Evolutionary conservation across 2,888 invertebrate genomes (phyloP).

Genomic region (Cheilosia impressa): DNA sequence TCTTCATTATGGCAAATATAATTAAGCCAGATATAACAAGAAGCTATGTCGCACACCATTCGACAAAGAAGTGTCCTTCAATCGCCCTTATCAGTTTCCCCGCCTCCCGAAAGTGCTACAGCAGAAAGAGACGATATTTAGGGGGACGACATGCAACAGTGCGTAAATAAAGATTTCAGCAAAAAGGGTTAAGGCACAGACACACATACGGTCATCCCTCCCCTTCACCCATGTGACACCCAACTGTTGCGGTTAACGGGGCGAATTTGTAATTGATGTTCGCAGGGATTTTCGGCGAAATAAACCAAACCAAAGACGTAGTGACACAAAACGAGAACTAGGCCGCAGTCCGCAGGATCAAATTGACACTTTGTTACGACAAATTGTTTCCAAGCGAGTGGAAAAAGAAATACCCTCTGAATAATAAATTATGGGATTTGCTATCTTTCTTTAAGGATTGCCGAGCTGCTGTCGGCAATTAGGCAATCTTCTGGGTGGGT

Average conservation of each 20-base stretch:
- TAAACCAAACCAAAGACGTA: slow-evolving; percentile 30
- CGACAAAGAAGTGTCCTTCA: too few species aligned
- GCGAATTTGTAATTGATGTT: slow-evolving; percentile 67
- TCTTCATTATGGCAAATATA: slow-evolving; percentile 28
- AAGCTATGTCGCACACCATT: too few species aligned
- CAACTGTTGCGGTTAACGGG: slow-evolving; percentile 54
- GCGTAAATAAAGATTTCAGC: slow-evolving; percentile 24
- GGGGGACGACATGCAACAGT: slow-evolving; percentile 39
- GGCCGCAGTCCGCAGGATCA: slow-evolving; percentile 11
- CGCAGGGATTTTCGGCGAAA: slow-evolving; percentile 47
- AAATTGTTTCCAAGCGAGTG: slow-evolving; percentile 9
- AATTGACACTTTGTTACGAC: slow-evolving; percentile 39
- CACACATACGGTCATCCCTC: not conserved
- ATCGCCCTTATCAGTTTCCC: too few species aligned
- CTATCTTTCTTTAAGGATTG: not conserved
- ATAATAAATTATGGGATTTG: slow-evolving; percentile 1
- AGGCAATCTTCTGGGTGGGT: too few species aligned
- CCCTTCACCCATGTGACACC: slow-evolving; percentile 10
- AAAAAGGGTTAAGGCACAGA: slow-evolving; percentile 12
- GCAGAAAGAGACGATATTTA: too few species aligned
- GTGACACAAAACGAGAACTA: slow-evolving; percentile 15
- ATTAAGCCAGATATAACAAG: slow-evolving; percentile 15
- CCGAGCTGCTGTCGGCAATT: too few species aligned
- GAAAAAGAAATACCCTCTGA: slow-evolving; percentile 2
- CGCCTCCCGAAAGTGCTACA: too few species aligned